Percentiles rank a stretch among this genome's conserved stretches.
These are phyloP conservation scores for Hipposideros larvatus DNA, from an alignment of 2,797 vertebrate genomes.

Conservation along the genomic window DNA sequence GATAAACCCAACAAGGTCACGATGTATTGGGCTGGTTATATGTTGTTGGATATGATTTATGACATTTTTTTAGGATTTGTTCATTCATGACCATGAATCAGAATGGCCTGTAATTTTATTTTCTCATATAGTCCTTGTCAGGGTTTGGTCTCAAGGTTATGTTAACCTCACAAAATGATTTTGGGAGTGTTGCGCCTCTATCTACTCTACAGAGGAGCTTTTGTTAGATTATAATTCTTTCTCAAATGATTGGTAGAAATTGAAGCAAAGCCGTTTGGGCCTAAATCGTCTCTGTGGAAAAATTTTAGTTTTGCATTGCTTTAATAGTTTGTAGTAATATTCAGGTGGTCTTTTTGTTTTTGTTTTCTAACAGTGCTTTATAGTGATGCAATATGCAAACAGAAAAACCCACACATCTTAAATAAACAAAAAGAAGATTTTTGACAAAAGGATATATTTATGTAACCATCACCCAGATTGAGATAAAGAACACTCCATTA, in stretches of 20 bases:
- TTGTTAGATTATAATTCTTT: constrained; percentile 45
- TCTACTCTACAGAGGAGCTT: constrained; percentile 9
- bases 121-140: not conserved
- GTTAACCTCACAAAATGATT: constrained; percentile 43
- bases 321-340: constrained; percentile 37
- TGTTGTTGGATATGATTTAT: constrained; percentile 46
- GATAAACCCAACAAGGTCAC: constrained; percentile 56
- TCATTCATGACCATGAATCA: constrained; percentile 37
- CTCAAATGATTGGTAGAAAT: constrained; percentile 39
- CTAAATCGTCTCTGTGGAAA: constrained; percentile 46
- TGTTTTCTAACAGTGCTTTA: not conserved
- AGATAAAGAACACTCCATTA: not conserved
- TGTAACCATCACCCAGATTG: not conserved
- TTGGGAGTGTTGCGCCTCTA: not conserved
- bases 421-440: constrained; percentile 12
- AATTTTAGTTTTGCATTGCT: constrained; percentile 5
- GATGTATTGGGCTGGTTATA: constrained; percentile 57
- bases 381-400: not conserved
- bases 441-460: constrained; percentile 7
- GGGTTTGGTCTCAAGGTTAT: constrained; percentile 45
- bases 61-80: constrained; percentile 25
- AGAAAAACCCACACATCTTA: not conserved
- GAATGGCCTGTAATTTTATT: constrained; percentile 45
- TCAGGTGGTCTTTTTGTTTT: not conserved
- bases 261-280: constrained; percentile 32